phyloP scores from a whole-genome alignment of 2,888 invertebrate genomes.

The Xanthia togata region DNA sequence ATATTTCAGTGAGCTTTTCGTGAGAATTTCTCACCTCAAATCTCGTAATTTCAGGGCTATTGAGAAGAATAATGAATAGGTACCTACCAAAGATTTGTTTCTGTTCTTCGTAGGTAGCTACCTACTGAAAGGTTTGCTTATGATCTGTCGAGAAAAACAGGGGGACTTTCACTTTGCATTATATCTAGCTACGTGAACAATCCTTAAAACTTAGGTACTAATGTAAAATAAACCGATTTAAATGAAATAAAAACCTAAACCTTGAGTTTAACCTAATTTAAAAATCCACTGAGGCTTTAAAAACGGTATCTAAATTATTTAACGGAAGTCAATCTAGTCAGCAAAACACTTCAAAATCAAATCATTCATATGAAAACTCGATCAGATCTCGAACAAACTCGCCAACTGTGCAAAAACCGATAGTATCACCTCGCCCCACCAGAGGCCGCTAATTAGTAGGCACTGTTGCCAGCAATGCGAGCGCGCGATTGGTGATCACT shows the following conservation, averaged over 20 bases:
- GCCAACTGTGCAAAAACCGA: slow-evolving; percentile 67
- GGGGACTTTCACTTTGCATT: not conserved
- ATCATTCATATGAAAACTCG: slow-evolving; percentile 26
- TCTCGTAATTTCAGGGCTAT: not conserved
- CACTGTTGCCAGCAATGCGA: slow-evolving; percentile 70
- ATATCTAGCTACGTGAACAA: not conserved
- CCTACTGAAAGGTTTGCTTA: no score
- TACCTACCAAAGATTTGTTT: not conserved
- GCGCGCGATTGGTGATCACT: slow-evolving; percentile 85
- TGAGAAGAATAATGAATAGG: no score
- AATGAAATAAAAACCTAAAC: no score
- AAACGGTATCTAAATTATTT: not conserved
- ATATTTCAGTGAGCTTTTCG: slow-evolving; percentile 41
- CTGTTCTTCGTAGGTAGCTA: no score
- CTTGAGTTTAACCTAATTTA: not conserved
- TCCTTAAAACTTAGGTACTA: not conserved
- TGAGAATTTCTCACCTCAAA: slow-evolving; percentile 4
- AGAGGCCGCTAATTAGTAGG: slow-evolving; percentile 81
- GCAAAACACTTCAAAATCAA: not conserved
- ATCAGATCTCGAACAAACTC: slow-evolving; percentile 23
- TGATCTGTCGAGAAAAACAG: not conserved
- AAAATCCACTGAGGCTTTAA: not conserved
- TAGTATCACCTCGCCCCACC: slow-evolving; percentile 80
- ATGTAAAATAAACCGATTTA: not conserved
- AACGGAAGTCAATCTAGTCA: not conserved